Evolutionary conservation across 2,888 invertebrate species (phyloP).

Genomic region (Lobophora halterata): DNA sequence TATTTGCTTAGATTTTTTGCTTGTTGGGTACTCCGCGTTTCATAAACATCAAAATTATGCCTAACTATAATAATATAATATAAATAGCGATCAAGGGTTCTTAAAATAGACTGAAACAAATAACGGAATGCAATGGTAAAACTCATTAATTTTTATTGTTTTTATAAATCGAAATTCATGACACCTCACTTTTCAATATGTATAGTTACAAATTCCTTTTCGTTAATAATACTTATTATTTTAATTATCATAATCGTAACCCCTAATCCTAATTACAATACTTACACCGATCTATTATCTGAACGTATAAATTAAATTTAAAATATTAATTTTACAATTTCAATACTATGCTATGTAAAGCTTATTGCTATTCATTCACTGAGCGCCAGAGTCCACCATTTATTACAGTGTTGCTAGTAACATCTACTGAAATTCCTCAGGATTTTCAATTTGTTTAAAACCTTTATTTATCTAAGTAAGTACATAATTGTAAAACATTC

Average conservation of each 20-base stretch:
- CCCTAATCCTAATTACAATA: constrained; percentile 63
- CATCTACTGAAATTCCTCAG: constrained; percentile 20
- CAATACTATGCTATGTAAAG: constrained; percentile 45
- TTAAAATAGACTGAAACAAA: constrained; percentile 21
- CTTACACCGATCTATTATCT: constrained; percentile 66
- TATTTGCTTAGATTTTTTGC: too few species aligned
- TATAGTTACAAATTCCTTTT: constrained; percentile 79
- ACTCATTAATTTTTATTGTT: constrained; percentile 80
- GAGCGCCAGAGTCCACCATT: constrained; percentile 37
- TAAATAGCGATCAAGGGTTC: background rate
- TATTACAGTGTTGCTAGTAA: constrained; percentile 44
- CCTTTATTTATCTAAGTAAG: constrained; percentile 22
- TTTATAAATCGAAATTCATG: constrained; percentile 80
- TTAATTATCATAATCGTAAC: constrained; percentile 64
- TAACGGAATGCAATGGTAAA: constrained; percentile 51
- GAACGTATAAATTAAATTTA: constrained; percentile 69
- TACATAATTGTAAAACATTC: constrained; percentile 8
- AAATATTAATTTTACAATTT: constrained; percentile 59
- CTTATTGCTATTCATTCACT: constrained; percentile 68
- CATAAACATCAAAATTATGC: too few species aligned
- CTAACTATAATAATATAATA: too few species aligned
- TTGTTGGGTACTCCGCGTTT: too few species aligned
- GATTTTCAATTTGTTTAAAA: constrained; percentile 20
- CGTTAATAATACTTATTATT: constrained; percentile 68
- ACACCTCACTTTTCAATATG: constrained; percentile 62